Evolutionary conservation across 1,140 invertebrate genomes (phyloP), one percentile per base, ranked within the genome.

Genomic region (Micrasema minimum): DNA sequence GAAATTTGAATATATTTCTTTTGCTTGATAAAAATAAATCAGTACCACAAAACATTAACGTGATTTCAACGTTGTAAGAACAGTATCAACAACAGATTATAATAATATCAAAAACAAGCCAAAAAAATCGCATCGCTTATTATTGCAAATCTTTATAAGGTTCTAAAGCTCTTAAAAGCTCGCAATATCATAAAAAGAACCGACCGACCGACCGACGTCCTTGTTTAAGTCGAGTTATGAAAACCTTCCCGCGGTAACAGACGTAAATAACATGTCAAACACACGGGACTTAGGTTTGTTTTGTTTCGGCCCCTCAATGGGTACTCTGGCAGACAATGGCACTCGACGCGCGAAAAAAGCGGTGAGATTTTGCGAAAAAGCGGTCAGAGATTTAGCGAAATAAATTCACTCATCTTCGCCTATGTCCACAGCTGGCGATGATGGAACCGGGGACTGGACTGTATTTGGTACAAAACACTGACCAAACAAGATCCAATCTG

Each of bases 291-390:
- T 53, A 55, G 62, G 69, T 53, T 70, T 69, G 73, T 75, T 75
- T 75, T 75, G 73, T 75, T 75, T 75, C 61, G 69, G 37, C 66
- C 62, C 73, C 71, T 66, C 73, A 75, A 72, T 72, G 66, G 73
- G 48, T 69, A 64, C 72, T 67, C 37, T 48, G 50, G 50, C 65
- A 46, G 57, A 71, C 69, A 75, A 75, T 71, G 62, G 73, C 43
- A 31, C 73, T 75, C 69, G 61, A 69, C 64, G 35, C 16, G 72
- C 55, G 68, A 71, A 51, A 73, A 74, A 74, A 59, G 38, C 62
- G 62, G 69, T 59, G 69, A 71, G 55, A 72, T 72, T 72, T 66
- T 23, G 41, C 51, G 51, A 72, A 74, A 74, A 74, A 61, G 43
- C 64, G 64, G 70, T 61, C 65, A 67, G 69, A 71, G 55, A 72